Conservation (phyloP, 2,113 vertebrate species). For the Synodontis membranacea region DNA sequence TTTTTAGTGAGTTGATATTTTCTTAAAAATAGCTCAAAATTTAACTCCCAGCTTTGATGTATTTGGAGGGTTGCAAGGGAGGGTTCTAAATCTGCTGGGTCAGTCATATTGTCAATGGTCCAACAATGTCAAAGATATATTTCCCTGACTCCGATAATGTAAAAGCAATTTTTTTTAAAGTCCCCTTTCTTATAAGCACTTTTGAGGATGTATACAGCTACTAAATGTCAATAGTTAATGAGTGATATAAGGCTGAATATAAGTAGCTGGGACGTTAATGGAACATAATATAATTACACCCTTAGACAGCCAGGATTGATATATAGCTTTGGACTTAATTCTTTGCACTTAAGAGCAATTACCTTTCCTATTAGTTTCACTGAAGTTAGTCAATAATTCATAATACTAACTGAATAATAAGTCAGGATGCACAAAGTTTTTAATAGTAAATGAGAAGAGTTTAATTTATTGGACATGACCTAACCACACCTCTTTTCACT, state of each 20-base stretch:
- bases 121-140: background rate
- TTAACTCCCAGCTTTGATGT: background rate
- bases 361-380: background rate
- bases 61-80: background rate
- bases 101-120: background rate
- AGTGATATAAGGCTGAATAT: background rate
- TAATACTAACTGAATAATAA: background rate
- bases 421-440: background rate
- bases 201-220: background rate
- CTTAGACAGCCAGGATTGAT: background rate
- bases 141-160: background rate
- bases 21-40: background rate
- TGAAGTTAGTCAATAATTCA: background rate
- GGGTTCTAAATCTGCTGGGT: background rate
- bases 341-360: background rate
- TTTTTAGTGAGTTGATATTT: background rate
- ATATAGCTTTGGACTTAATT: background rate
- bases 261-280: background rate
- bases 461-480: background rate
- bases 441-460: background rate
- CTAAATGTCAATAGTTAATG: background rate
- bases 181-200: background rate
- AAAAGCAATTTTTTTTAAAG: background rate
- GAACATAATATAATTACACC: background rate
- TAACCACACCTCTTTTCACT: background rate